Conservation (phyloP, 2,797 vertebrate genomes). For the Melanotaenia trifasciata region DNA sequence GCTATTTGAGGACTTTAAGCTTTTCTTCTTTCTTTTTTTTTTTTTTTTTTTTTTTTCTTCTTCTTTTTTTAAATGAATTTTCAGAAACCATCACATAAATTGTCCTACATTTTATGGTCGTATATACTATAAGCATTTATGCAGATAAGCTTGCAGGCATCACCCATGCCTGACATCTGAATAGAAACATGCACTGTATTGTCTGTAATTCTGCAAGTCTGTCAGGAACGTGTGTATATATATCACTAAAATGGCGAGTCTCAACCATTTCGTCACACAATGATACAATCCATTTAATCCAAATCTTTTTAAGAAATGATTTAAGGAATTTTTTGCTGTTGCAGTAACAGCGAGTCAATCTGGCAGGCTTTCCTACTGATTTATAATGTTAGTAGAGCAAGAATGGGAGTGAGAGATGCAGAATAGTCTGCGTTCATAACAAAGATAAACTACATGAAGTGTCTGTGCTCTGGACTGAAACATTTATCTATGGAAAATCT, state of each 20-base stretch:
- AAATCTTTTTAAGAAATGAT: slow-evolving; percentile 85
- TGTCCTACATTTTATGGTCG: slow-evolving; percentile 23
- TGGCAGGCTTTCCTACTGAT: slow-evolving; percentile 75
- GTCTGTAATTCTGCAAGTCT: slow-evolving; percentile 69
- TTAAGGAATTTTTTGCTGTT: slow-evolving; percentile 77
- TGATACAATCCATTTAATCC: slow-evolving; percentile 87
- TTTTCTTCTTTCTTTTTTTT: background rate
- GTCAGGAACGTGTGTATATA: slow-evolving; percentile 71
- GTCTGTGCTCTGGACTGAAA: slow-evolving; percentile 78
- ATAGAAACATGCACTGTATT: slow-evolving; percentile 77
- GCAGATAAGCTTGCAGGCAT: slow-evolving; percentile 36
- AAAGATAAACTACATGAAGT: slow-evolving; percentile 80
- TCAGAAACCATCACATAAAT: slow-evolving; percentile 40
- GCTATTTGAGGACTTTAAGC: slow-evolving; percentile 21
- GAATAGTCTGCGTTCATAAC: slow-evolving; percentile 81
- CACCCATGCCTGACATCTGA: slow-evolving; percentile 72
- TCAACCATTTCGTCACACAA: slow-evolving; percentile 83
- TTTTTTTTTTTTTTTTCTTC: too few species aligned
- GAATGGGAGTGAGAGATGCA: slow-evolving; percentile 82
- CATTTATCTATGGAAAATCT: slow-evolving; percentile 82
- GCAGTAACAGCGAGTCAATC: slow-evolving; percentile 78
- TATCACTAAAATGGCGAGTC: slow-evolving; percentile 80
- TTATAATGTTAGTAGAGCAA: slow-evolving; percentile 83
- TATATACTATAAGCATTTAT: slow-evolving; percentile 22
- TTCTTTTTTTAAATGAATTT: background rate